Conservation (phyloP, 2,113 vertebrate species). For the Dicaeum eximium region DNA sequence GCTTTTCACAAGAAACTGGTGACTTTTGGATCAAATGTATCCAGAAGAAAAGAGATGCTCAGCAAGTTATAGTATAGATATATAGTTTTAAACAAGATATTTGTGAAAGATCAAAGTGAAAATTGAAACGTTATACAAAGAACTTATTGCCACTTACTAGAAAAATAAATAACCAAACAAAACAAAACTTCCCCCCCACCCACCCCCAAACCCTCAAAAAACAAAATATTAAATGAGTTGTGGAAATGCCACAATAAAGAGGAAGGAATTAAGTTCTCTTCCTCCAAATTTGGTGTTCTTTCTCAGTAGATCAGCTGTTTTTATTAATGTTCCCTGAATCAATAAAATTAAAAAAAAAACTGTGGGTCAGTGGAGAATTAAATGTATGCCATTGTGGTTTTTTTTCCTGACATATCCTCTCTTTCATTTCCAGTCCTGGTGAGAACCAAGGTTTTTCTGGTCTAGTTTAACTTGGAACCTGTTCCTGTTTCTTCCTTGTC, state of each 20-base stretch:
- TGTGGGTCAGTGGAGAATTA: neutral
- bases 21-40: neutral
- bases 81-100: neutral
- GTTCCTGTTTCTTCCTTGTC: neutral
- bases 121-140: neutral
- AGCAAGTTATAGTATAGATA: neutral
- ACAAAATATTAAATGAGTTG: neutral
- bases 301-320: neutral
- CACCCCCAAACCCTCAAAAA: fast-evolving
- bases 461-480: neutral
- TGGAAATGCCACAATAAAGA: neutral
- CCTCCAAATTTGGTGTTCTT: neutral
- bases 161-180: neutral
- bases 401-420: neutral
- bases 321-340: neutral
- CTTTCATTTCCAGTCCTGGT: neutral
- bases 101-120: neutral
- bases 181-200: fast-evolving
- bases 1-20: neutral
- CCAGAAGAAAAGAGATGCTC: neutral
- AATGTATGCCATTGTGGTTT: neutral
- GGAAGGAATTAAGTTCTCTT: neutral
- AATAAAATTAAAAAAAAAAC: neutral
- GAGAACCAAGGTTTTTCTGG: neutral
- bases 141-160: neutral